Evolutionary conservation across 92 coral and sea anemone genomes (phyloP).

Genomic region (Parazoanthus atlanticus): DNA sequence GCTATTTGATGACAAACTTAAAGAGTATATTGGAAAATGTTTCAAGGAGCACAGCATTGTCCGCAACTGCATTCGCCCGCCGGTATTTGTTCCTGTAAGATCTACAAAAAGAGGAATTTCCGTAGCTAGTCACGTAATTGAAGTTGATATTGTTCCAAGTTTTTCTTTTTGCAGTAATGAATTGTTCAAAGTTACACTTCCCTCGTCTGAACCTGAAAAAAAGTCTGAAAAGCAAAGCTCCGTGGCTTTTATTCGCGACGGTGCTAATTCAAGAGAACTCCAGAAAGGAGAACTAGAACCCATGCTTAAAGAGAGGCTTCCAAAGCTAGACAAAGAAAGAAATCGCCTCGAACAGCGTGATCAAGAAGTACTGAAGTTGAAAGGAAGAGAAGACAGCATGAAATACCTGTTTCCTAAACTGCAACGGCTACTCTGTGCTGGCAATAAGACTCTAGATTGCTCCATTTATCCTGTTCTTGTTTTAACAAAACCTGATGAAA

Average conservation of each 20-base stretch:
- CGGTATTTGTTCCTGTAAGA: slow-evolving; percentile 40
- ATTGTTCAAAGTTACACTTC: slow-evolving; percentile 25
- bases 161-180: slow-evolving; percentile 30
- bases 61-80: slow-evolving; percentile 53
- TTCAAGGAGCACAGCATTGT: slow-evolving; percentile 51
- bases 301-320: background rate
- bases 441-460: slow-evolving; percentile 30
- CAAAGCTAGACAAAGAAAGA: slow-evolving; percentile 40
- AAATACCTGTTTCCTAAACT: slow-evolving; percentile 25
- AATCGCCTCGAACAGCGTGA: slow-evolving; percentile 25
- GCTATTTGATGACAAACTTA: slow-evolving; percentile 39
- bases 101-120: background rate
- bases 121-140: slow-evolving; percentile 23
- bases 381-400: background rate
- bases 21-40: slow-evolving; percentile 51
- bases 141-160: slow-evolving; percentile 52
- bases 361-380: background rate
- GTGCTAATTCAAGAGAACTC: slow-evolving; percentile 38
- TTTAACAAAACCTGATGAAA: background rate
- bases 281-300: background rate
- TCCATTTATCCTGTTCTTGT: background rate
- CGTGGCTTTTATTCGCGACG: slow-evolving; percentile 19
- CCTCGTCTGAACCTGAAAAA: slow-evolving; percentile 11
- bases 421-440: slow-evolving; percentile 31
- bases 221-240: background rate